A percentile compares a stretch with the other conserved stretches of the same genome.
These are phyloP conservation scores for Enhydra lutris DNA, from an alignment of 2,113 vertebrate species.

Conservation along the genomic window DNA sequence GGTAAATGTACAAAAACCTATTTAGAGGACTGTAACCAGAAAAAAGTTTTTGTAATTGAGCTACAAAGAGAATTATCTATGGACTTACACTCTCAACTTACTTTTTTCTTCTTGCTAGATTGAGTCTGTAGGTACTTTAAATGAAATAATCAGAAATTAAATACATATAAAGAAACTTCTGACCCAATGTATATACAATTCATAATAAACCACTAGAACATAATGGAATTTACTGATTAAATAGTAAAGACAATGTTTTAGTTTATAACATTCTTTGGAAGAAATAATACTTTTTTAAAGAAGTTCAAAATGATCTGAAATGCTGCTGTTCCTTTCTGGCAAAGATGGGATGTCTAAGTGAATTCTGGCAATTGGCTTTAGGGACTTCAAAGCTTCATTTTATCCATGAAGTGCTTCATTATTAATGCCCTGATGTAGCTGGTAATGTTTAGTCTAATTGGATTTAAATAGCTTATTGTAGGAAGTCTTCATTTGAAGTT, in stretches of 20 bases:
- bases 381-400: not conserved
- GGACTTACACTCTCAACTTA: constrained; percentile 59
- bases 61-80: constrained; percentile 62
- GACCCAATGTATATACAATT: not conserved
- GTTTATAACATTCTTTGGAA: not conserved
- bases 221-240: not conserved
- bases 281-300: constrained; percentile 27
- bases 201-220: not conserved
- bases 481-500: constrained; percentile 41
- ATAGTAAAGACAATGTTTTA: not conserved
- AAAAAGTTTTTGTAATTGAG: constrained; percentile 65
- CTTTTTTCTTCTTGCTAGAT: constrained; percentile 68
- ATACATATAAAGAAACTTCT: constrained; percentile 43
- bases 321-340: not conserved
- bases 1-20: constrained; percentile 64
- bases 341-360: not conserved
- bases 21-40: constrained; percentile 54
- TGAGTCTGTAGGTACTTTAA: not conserved
- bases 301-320: constrained; percentile 31
- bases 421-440: constrained; percentile 47
- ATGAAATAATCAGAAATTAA: constrained; percentile 45
- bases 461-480: not conserved
- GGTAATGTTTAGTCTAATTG: constrained; percentile 53
- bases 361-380: not conserved
- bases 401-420: constrained; percentile 38